Conservation (phyloP, 1,140 invertebrate genomes). For the Idris sp. region DNA sequence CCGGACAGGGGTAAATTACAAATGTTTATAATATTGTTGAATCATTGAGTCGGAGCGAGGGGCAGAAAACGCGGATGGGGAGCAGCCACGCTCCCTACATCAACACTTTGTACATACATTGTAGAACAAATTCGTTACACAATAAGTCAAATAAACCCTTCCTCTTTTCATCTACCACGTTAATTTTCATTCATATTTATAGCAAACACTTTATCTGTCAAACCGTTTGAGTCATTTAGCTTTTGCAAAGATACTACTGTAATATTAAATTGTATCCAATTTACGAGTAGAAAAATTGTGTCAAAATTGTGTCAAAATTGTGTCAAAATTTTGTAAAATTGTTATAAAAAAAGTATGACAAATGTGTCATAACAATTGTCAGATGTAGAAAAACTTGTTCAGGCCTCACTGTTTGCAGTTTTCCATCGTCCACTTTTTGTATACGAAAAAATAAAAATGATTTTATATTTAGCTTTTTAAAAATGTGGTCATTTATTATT, state of each 20-base stretch:
- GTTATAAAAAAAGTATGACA: too few species aligned
- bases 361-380: too few species aligned
- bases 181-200: conserved; percentile 45
- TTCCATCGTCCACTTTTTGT: too few species aligned
- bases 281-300: background rate
- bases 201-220: conserved; percentile 20
- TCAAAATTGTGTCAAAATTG: too few species aligned
- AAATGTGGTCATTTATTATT: too few species aligned
- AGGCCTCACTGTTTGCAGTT: too few species aligned
- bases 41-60: conserved; percentile 54
- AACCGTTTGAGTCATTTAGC: conserved; percentile 11
- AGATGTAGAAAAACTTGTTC: too few species aligned
- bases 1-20: conserved; percentile 50
- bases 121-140: conserved; percentile 58
- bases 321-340: too few species aligned
- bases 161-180: conserved; percentile 36
- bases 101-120: conserved; percentile 56
- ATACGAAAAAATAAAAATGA: too few species aligned
- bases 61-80: conserved; percentile 25
- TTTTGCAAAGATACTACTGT: conserved; percentile 2
- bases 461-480: too few species aligned
- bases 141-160: conserved; percentile 58
- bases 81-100: conserved; percentile 43
- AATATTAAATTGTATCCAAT: conserved; percentile 8
- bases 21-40: conserved; percentile 60